Evolutionary conservation across 2,113 vertebrate species (phyloP), one percentile per base, ranked within the genome.

Genomic region (Copsychus sechellarum): DNA sequence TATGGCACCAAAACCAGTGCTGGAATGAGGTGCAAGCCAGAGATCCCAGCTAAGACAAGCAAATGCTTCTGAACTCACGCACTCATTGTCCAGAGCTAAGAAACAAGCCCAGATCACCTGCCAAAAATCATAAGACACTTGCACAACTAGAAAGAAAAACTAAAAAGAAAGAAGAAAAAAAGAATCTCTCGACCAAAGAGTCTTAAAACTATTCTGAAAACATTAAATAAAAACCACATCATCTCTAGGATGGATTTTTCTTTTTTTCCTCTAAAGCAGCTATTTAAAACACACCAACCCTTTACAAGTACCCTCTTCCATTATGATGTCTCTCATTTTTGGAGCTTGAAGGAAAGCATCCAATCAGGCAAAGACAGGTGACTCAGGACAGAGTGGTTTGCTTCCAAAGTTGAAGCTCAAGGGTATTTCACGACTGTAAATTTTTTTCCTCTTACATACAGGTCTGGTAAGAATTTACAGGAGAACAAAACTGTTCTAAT

Each of bases 31-130:
- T 88, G 84, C 54, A 91, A 93, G 89, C 93, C 94, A 96, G 87
- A 95, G 94, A 97, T 95, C 90, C 58, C 90, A 80, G 33, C 57
- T 91, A 86, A 92, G 94, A 96, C 91, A 95, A 94, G 91, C 45
- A 90, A 94, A 96, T 72, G 74, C 81, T 96, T 92, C 91, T 93
- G 87, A 91, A 91, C 66, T 82, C 92, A 74, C 5, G 0, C 34
- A 6, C 53, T 92, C n/a, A 43, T 92, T 87, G 81, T 81, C 73
- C 70, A 81, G 50, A 86, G 11, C 80, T 91, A 61, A 94, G 95
- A 61, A 91, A 71, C 64, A 91, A 93, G 57, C 6, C 40, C 43
- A 65, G 40, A 91, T 45, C 40, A 89, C 33, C 54, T 76, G 93
- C 91, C 92, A 95, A 95, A 91, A 95, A 92, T 70, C 45, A 69